Base-by-base conservation (phyloP, 2,113 vertebrate species). In the Perca flavescens region DNA sequence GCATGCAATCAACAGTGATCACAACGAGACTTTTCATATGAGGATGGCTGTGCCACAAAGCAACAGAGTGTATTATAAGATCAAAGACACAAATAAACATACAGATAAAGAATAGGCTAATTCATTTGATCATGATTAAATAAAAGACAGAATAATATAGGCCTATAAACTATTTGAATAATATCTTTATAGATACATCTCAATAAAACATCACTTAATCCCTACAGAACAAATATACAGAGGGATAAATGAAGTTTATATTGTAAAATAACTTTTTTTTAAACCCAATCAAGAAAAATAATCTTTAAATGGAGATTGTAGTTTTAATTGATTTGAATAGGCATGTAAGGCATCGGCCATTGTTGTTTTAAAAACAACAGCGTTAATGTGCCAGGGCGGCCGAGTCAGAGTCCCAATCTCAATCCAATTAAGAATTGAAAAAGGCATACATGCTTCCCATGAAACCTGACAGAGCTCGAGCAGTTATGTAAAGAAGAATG, bases 1-100 rank as follows among this genome's bases (percentile, higher is more conserved):
- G 90, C 87, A 80, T 79, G 86, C 79, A 65, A 80, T 81, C 90
- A 79, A 31, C 84, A 46, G 78, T 43, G 84, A 84, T 79, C 56
- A 56, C 50, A 74, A 13, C 43, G 5, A 49, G 57, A 52, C 34
- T 22, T 50, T 34, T 21, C 61, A 62, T 60, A 25, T 3, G 11
- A 62, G 16, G 5, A 34, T 2, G 7, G 36, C 3, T 5, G 13
- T 4, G 3, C 25, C 2, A 2, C 46, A 74, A 36, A 28, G 25
- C 28, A 14, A 19, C 47, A 60, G 1, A 25, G 3, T 9, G 47
- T 2, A 11, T 22, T 50, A 65, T 49, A 21, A 58, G 34, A 34
- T 34, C 19, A 50, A 3, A 52, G 17, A 17, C 50, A 52, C 1
- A 3, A 19, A 52, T 52, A 16, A 19, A 17, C 50, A 21, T 53